A percentile compares a stretch with the other conserved stretches of the same genome.
Conservation (phyloP, 2,888 invertebrate genomes). For the Diaphora mendica region DNA sequence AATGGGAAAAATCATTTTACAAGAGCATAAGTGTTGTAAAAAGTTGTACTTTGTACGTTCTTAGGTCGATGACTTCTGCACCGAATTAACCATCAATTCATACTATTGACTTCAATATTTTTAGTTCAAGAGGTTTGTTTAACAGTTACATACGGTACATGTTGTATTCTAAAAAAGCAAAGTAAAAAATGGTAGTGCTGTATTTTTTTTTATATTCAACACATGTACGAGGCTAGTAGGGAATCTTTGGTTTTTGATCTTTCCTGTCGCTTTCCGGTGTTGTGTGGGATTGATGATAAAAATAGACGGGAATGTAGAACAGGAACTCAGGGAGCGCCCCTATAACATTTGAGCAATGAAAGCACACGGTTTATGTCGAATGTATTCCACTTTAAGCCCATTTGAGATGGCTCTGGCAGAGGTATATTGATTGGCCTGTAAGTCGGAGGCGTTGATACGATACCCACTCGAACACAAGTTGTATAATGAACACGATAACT, state of each 20-base stretch:
- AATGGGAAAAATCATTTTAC: no score
- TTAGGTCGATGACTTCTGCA: conserved; percentile 12
- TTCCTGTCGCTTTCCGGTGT: neutral
- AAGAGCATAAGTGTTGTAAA: neutral
- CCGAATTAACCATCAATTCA: neutral
- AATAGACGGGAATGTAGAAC: no score
- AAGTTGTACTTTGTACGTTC: neutral
- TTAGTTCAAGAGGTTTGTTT: conserved; percentile 12
- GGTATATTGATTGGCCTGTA: no score
- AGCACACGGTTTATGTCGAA: no score
- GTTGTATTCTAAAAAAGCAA: neutral
- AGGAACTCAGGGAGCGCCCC: no score
- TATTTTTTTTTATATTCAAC: neutral
- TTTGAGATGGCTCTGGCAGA: no score
- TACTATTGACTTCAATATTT: conserved; percentile 5
- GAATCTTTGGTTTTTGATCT: neutral
- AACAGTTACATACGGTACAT: conserved; percentile 4
- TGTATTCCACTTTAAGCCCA: no score
- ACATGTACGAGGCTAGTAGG: neutral
- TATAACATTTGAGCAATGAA: no score
- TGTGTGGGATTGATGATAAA: neutral
- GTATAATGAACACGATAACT: no score
- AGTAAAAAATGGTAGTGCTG: neutral
- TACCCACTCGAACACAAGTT: no score
- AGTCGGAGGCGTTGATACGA: no score